A percentile compares a stretch with the other conserved stretches of the same genome.
phyloP scores from a whole-genome alignment of 2,888 invertebrate genomes.

The Malacosoma neustria region DNA sequence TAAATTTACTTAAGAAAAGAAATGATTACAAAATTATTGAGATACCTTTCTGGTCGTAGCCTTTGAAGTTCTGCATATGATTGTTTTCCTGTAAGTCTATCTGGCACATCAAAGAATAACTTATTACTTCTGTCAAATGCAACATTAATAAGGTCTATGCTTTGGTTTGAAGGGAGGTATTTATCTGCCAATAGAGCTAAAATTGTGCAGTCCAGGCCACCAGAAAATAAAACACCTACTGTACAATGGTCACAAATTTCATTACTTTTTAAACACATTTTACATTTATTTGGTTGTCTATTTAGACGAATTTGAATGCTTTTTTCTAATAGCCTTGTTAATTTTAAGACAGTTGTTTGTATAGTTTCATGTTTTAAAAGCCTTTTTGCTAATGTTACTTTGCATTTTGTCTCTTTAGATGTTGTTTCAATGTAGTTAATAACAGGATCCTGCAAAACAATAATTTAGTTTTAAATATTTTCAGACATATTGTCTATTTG shows the following conservation, averaged over 20 bases:
- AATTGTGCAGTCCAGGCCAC: slow-evolving; percentile 96
- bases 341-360: slow-evolving; percentile 45
- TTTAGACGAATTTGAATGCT: slow-evolving; percentile 76
- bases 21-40: neutral
- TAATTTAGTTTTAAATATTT: neutral
- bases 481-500: too few relatives aligned
- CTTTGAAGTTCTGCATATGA: slow-evolving; percentile 80
- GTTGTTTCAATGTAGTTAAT: slow-evolving; percentile 32
- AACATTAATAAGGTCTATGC: slow-evolving; percentile 96
- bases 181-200: slow-evolving; percentile 86
- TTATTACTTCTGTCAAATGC: slow-evolving; percentile 81
- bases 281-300: slow-evolving; percentile 78
- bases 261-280: slow-evolving; percentile 60
- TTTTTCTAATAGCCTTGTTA: slow-evolving; percentile 68
- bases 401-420: slow-evolving; percentile 25
- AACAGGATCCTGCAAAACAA: slow-evolving; percentile 36
- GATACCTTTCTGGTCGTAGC: slow-evolving; percentile 77
- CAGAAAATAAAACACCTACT: slow-evolving; percentile 93
- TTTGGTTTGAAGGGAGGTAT: slow-evolving; percentile 76
- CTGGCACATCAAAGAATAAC: slow-evolving; percentile 83
- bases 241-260: slow-evolving; percentile 75
- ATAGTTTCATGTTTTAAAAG: slow-evolving; percentile 49
- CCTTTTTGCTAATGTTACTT: slow-evolving; percentile 41
- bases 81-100: slow-evolving; percentile 84
- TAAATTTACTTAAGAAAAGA: neutral